Conservation (phyloP, 35 echinoderm and acorn worm species). For the Ophioderma brevispina region DNA sequence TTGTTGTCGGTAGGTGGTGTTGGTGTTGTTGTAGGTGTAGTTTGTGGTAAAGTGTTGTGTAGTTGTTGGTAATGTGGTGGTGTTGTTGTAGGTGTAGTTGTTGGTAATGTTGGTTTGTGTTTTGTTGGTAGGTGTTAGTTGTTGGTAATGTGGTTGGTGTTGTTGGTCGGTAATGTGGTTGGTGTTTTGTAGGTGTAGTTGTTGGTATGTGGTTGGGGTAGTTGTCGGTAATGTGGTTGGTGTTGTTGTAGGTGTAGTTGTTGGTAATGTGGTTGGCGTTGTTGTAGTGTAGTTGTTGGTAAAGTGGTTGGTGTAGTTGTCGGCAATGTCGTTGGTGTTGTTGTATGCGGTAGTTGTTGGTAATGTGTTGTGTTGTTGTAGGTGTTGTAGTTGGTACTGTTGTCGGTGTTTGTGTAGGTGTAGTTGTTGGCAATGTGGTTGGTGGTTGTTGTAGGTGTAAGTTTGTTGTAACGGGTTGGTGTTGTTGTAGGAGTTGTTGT, state of each 20-base stretch:
- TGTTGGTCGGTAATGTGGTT: background rate
- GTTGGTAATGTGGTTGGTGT: slow-evolving; percentile 6
- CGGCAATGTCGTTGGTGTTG: background rate
- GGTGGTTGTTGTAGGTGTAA: slow-evolving; percentile 1
- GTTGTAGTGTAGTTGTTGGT: background rate
- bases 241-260: background rate
- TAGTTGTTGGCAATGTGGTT: background rate
- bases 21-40: background rate
- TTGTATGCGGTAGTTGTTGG: no score
- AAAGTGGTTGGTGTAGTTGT: background rate
- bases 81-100: slow-evolving; percentile 4
- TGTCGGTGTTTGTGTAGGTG: slow-evolving; percentile 13
- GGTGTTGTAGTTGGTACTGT: slow-evolving; percentile 1
- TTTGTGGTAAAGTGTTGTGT: background rate
- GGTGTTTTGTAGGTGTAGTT: background rate
- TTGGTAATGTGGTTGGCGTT: background rate
- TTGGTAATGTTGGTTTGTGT: background rate
- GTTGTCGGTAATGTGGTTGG: background rate
- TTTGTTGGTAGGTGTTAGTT: slow-evolving; percentile 1
- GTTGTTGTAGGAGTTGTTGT: background rate
- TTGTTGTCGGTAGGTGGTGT: background rate
- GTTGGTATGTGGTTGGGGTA: background rate
- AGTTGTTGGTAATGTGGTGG: background rate
- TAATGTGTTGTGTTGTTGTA: slow-evolving; percentile 4
- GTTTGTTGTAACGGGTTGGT: background rate